Evolutionary conservation across 2,113 vertebrate genomes (phyloP).

Genomic region (Hippotragus niger): DNA sequence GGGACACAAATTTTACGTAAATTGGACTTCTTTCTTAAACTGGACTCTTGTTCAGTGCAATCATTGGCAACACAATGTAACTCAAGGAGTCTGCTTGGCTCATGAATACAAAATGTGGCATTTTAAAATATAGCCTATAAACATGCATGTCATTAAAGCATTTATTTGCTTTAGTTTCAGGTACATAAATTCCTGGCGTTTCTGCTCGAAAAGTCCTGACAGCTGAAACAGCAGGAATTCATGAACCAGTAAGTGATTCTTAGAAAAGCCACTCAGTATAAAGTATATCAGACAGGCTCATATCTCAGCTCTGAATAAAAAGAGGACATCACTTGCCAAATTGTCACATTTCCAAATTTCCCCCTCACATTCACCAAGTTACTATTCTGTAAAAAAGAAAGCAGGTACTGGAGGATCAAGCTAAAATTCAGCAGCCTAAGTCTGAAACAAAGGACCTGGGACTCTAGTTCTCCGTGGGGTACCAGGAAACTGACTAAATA

Average conservation of each 20-base stretch:
- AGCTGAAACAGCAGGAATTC: slow-evolving; percentile 55
- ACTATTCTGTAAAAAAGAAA: neutral
- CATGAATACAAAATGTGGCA: slow-evolving; percentile 6
- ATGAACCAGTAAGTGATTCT: slow-evolving; percentile 46
- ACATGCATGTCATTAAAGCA: slow-evolving; percentile 46
- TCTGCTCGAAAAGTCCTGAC: slow-evolving; percentile 54
- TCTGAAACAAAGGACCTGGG: neutral
- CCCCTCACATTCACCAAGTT: neutral
- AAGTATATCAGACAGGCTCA: slow-evolving; percentile 4
- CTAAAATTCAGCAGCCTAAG: neutral
- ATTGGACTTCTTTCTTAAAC: slow-evolving; percentile 40
- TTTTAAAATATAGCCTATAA: slow-evolving; percentile 55
- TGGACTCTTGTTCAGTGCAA: slow-evolving; percentile 2
- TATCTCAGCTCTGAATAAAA: neutral
- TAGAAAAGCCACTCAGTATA: neutral
- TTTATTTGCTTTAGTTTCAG: slow-evolving; percentile 49
- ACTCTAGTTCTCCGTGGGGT: neutral
- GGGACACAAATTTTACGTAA: slow-evolving; percentile 2
- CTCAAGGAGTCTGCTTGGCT: neutral
- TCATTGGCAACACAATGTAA: neutral
- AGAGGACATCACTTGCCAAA: neutral
- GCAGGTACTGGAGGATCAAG: neutral
- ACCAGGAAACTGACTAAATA: neutral
- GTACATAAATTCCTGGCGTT: slow-evolving; percentile 55
- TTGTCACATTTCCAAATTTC: neutral